phyloP scores from a whole-genome alignment of 2,888 invertebrate genomes.

The Rhamnusium bicolor region DNA sequence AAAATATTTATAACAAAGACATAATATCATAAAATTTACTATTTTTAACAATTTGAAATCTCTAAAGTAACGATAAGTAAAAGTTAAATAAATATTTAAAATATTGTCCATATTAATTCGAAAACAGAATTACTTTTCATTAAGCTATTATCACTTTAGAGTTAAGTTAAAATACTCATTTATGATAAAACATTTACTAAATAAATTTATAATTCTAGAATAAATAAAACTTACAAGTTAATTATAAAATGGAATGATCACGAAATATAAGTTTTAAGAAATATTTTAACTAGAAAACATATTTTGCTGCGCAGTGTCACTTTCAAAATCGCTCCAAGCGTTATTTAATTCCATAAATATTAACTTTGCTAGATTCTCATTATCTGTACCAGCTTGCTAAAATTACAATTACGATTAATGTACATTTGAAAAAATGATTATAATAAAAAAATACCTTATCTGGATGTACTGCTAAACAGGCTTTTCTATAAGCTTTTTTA shows the following conservation, averaged over 20 bases:
- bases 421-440: background rate
- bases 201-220: conserved; percentile 40
- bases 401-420: conserved; percentile 33
- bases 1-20: conserved; percentile 38
- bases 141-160: conserved; percentile 37
- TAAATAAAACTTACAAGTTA: conserved; percentile 47
- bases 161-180: conserved; percentile 38
- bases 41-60: conserved; percentile 43
- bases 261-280: conserved; percentile 35
- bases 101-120: conserved; percentile 25
- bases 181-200: conserved; percentile 30
- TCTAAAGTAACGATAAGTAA: conserved; percentile 37
- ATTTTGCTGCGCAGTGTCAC: conserved; percentile 83
- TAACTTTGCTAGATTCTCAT: conserved; percentile 94
- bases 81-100: conserved; percentile 30
- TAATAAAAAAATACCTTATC: conserved; percentile 84
- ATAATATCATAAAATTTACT: conserved; percentile 44
- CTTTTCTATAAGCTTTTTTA: conserved; percentile 95
- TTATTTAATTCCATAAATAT: conserved; percentile 99
- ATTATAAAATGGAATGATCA: conserved; percentile 56
- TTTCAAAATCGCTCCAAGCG: conserved; percentile 98
- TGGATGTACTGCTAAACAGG: conserved; percentile 97
- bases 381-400: conserved; percentile 93
- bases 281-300: conserved; percentile 72
- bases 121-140: conserved; percentile 35